Evolutionary conservation across 2,888 invertebrate genomes (phyloP).

Genomic region (Pomacea canaliculata): DNA sequence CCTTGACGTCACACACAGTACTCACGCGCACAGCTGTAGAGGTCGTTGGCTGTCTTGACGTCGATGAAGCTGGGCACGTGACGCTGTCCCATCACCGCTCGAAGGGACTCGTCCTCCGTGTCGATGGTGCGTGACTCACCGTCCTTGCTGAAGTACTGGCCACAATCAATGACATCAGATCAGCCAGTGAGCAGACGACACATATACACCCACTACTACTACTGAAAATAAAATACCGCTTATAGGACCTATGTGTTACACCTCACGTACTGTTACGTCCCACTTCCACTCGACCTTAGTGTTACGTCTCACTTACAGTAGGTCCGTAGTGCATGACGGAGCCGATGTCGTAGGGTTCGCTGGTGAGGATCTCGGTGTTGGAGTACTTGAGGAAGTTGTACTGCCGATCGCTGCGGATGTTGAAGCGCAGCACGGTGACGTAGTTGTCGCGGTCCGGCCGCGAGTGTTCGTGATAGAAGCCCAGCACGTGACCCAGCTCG

Average conservation of each 20-base stretch:
- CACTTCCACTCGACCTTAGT: not conserved
- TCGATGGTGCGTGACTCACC: slow-evolving; percentile 38
- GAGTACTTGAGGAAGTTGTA: slow-evolving; percentile 53
- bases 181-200: too few species aligned
- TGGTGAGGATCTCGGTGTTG: slow-evolving; percentile 39
- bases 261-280: not conserved
- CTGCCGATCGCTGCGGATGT: slow-evolving; percentile 41
- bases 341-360: slow-evolving; percentile 58
- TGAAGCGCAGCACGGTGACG: slow-evolving; percentile 43
- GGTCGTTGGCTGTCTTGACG: slow-evolving; percentile 56
- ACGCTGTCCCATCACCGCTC: slow-evolving; percentile 55
- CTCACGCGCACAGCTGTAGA: slow-evolving; percentile 38
- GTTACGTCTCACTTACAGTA: slow-evolving; percentile 38
- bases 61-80: slow-evolving; percentile 57
- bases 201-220: too few species aligned
- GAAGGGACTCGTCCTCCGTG: slow-evolving; percentile 46
- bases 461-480: slow-evolving; percentile 61
- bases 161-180: not conserved
- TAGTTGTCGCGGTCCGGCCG: slow-evolving; percentile 55
- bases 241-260: too few species aligned
- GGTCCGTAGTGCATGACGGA: slow-evolving; percentile 63
- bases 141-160: slow-evolving; percentile 37
- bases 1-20: not conserved
- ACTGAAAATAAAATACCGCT: too few species aligned
- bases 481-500: slow-evolving; percentile 56